Percentiles rank a stretch among this genome's conserved stretches.
Evolutionary conservation across 1,140 invertebrate species (phyloP).

Genomic region (Phenacoccus solenopsis): DNA sequence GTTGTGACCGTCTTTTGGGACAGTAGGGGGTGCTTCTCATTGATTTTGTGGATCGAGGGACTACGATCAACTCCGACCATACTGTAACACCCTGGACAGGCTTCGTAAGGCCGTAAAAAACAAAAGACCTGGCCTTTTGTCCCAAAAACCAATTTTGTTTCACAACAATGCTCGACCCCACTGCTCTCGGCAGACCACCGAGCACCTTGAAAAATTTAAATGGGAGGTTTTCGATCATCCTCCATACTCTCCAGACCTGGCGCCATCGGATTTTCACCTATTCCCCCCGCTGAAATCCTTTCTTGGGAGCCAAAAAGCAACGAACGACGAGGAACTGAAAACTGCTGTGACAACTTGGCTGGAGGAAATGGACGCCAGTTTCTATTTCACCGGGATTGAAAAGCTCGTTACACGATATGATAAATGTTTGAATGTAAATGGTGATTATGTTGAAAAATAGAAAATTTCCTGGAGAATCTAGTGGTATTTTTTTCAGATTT

Average conservation of each 20-base stretch:
- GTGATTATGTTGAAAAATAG: too few relatives aligned
- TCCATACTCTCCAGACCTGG: slow-evolving; percentile 30
- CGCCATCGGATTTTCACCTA: slow-evolving; percentile 30
- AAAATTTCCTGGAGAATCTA: too few relatives aligned
- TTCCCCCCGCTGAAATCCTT: slow-evolving; percentile 25
- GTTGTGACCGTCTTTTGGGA: slow-evolving; percentile 28
- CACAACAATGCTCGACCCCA: slow-evolving; percentile 33
- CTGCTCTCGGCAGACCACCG: slow-evolving; percentile 22
- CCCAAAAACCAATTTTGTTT: slow-evolving; percentile 24
- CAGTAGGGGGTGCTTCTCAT: slow-evolving; percentile 22
- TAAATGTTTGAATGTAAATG: too few relatives aligned
- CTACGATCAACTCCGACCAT: background rate
- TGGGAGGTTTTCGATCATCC: slow-evolving; percentile 31
- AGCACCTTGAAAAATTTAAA: slow-evolving; percentile 23
- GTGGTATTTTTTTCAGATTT: too few relatives aligned
- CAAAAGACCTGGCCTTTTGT: slow-evolving; percentile 23
- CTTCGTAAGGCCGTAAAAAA: slow-evolving; percentile 24
- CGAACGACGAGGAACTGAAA: slow-evolving; percentile 14
- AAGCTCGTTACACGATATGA: too few relatives aligned
- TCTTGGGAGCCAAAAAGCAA: slow-evolving; percentile 21
- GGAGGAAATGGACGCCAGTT: too few relatives aligned
- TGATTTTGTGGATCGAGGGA: background rate
- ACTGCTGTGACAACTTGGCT: too few relatives aligned
- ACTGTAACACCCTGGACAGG: slow-evolving; percentile 21
- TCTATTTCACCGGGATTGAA: too few relatives aligned